phyloP scores from a whole-genome alignment of 2,113 vertebrate species.

The Talpa occidentalis region DNA sequence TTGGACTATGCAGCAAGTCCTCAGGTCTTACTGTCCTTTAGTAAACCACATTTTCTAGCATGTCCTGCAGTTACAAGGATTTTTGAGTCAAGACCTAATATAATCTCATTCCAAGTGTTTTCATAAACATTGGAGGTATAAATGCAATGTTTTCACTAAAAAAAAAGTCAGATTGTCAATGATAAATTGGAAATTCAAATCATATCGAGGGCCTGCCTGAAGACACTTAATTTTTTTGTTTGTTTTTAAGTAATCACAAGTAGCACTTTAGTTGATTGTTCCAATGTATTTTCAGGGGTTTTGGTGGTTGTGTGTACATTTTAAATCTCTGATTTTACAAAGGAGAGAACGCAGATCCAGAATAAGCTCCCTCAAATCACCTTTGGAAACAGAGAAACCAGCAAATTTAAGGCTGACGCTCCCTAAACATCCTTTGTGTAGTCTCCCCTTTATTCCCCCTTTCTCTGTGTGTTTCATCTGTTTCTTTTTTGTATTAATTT shows the following conservation, averaged over 20 bases:
- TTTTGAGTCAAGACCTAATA: not conserved
- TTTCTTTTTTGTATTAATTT: not conserved
- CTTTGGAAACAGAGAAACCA: slow-evolving; percentile 26
- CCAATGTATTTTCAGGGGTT: not conserved
- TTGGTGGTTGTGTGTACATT: not conserved
- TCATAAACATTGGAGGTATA: not conserved
- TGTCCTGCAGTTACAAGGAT: not conserved
- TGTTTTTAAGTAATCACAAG: not conserved
- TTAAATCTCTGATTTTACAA: not conserved
- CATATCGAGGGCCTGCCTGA: not conserved
- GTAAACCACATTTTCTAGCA: slow-evolving; percentile 23
- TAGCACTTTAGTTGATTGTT: not conserved
- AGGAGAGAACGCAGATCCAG: not conserved
- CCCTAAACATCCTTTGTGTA: not conserved
- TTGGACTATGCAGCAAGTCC: not conserved
- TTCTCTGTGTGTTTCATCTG: not conserved
- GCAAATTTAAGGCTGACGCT: not conserved
- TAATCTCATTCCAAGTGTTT: not conserved
- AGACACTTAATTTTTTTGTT: not conserved
- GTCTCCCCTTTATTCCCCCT: not conserved
- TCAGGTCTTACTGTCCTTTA: slow-evolving; percentile 47
- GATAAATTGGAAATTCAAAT: not conserved
- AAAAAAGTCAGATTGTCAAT: not conserved
- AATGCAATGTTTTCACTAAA: not conserved
- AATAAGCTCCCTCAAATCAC: not conserved